phyloP scores from a whole-genome alignment of 2,113 vertebrate species.

The Lophius piscatorius region DNA sequence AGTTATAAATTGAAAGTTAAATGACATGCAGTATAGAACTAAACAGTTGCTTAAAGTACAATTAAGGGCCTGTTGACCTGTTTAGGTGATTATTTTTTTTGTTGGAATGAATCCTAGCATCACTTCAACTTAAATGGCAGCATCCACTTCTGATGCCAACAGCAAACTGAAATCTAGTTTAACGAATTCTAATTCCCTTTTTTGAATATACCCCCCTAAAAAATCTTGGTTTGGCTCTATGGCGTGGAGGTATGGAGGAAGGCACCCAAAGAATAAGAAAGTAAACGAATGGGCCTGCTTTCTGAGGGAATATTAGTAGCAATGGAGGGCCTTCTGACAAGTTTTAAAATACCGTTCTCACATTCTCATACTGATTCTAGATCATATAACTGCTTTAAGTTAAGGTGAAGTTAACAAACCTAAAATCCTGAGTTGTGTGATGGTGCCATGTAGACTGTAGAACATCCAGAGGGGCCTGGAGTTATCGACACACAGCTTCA shows the following conservation, averaged over 20 bases:
- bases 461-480: conserved; percentile 97
- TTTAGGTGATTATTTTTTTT: neutral
- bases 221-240: too few species aligned
- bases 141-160: too few species aligned
- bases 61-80: neutral
- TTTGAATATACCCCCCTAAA: too few species aligned
- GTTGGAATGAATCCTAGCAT: too few species aligned
- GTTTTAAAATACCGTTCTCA: neutral
- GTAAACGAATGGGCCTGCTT: too few species aligned
- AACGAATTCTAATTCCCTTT: too few species aligned
- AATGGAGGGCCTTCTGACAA: neutral
- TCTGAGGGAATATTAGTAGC: neutral
- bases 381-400: neutral
- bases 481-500: conserved; percentile 91
- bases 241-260: too few species aligned
- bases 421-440: conserved; percentile 91
- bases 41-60: conserved; percentile 5
- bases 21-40: conserved; percentile 15
- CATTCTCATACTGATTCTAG: conserved; percentile 1
- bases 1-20: conserved; percentile 35
- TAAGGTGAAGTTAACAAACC: conserved; percentile 75
- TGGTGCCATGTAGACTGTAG: conserved; percentile 86
- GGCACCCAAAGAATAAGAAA: too few species aligned
- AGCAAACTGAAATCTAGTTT: neutral
- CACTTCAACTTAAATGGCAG: neutral